Base-by-base conservation (phyloP, 1,140 invertebrate species). In the Hylaeus volcanicus region DNA sequence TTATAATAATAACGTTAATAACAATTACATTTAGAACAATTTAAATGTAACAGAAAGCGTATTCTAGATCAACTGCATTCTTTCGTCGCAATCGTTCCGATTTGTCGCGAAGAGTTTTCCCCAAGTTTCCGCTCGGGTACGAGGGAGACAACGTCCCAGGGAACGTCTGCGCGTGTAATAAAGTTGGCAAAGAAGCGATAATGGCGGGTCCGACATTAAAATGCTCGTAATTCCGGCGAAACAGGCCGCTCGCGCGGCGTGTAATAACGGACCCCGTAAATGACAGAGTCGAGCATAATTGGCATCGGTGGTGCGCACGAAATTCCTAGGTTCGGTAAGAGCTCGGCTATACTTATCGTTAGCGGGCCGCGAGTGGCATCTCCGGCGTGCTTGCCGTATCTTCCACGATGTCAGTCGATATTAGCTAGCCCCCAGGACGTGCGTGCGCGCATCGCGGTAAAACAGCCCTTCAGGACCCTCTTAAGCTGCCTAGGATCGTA, bases 151-250 rank as follows among this genome's bases (percentile, higher is more conserved):
- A 26, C 26, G 26, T 26, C 26, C 26, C 26, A 26, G 26, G 26
- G 26, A 26, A 26, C 26, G 26, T 26, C 26, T 26, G 65, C 37
- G 76, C 58, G 68, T 37, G 68, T 71, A 72, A 78, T 78, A 78
- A 78, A 78, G 68, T 78, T 78, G 68, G 68, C 76, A 72, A 72
- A 64, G 76, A 78, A 64, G 76, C 76, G 69, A 79, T 79, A 72
- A 79, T 64, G 15, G 6, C 37, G 58, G 76, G 60, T 26, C 45
- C n/a, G 15, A 69, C n/a, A 37, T 79, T 79, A 79, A 79, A 63
- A 79, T 45, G 68, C 48, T 79, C 48, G 76, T 73, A 79, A 79
- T 73, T 73, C 58, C 69, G 45, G 60, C 12, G 76, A 73, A 64
- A 79, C 48, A 3, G 76, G 12, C 43, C 53, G 45, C 45, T 5